Percentiles rank a stretch among this genome's conserved stretches.
phyloP scores from a whole-genome alignment of 2,888 invertebrate species.

The Pardosa pseudoannulata region DNA sequence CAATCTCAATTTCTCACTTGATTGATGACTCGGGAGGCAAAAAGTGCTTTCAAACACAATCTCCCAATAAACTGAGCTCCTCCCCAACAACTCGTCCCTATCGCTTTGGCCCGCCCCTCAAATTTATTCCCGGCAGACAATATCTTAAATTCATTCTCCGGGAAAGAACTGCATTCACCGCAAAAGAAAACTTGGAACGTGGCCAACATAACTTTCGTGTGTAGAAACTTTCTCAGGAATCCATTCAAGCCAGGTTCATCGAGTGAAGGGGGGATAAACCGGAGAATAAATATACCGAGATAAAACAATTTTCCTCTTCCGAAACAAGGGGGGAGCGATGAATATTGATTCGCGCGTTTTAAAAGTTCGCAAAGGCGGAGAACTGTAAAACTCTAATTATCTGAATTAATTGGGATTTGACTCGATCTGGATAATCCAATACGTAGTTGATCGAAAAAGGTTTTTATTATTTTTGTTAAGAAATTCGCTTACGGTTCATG shows the following conservation, averaged over 20 bases:
- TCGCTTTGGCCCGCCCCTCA: neutral
- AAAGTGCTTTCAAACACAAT: neutral
- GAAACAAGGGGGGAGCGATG: neutral
- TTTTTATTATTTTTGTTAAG: too few species aligned
- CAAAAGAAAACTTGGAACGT: neutral
- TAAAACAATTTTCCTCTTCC: neutral
- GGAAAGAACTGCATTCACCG: neutral
- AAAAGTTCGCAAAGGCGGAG: too few species aligned
- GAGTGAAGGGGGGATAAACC: neutral
- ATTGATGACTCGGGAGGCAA: neutral
- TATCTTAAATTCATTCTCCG: constrained; percentile 3
- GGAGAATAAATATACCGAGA: neutral
- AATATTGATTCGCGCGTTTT: constrained; percentile 5
- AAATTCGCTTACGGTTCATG: too few species aligned
- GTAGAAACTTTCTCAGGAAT: neutral
- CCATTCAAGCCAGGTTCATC: neutral
- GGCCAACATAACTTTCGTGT: neutral
- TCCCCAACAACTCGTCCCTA: neutral
- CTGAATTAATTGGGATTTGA: too few species aligned
- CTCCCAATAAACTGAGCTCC: neutral
- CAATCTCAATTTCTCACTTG: neutral
- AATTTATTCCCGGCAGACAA: neutral
- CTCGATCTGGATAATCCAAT: too few species aligned
- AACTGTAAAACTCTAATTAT: too few species aligned
- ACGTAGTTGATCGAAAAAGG: too few species aligned